Evolutionary conservation across 2,113 vertebrate genomes (phyloP).

Genomic region (Cebus imitator): DNA sequence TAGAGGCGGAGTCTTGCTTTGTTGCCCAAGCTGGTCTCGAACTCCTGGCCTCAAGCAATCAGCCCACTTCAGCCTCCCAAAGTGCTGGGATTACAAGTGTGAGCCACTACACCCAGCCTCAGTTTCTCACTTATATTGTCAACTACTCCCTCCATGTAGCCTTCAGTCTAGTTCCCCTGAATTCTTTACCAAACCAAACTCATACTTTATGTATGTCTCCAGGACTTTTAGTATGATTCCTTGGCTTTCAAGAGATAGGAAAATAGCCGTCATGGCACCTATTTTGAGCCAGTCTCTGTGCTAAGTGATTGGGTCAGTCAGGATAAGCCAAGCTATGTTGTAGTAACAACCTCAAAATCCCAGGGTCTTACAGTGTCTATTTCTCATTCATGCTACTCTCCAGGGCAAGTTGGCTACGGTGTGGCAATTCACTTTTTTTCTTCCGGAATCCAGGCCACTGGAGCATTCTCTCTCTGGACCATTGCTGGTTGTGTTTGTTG

Average conservation of each 20-base stretch:
- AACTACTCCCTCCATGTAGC: background rate
- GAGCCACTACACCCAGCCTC: too few species aligned
- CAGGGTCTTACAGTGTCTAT: background rate
- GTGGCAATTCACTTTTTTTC: background rate
- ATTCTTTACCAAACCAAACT: slow-evolving; percentile 1
- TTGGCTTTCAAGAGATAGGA: background rate
- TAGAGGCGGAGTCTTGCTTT: too few species aligned
- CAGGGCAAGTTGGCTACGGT: background rate
- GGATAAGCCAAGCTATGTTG: background rate
- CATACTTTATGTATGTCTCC: background rate
- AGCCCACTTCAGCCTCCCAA: too few species aligned
- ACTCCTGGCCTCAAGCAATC: too few species aligned
- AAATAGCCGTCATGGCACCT: background rate
- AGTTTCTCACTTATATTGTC: background rate
- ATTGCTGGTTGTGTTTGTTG: background rate
- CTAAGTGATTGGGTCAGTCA: background rate
- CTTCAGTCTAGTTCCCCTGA: background rate
- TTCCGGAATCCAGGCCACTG: background rate
- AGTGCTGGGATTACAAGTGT: too few species aligned
- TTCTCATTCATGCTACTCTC: background rate
- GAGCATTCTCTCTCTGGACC: background rate
- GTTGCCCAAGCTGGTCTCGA: too few species aligned
- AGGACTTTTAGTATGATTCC: background rate
- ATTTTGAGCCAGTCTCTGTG: background rate
- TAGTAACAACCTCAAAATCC: background rate